A percentile compares a stretch with the other conserved stretches of the same genome.
phyloP scores from a whole-genome alignment of 2,113 vertebrate genomes.

The Pseudorhombus dupliciocellatus region DNA sequence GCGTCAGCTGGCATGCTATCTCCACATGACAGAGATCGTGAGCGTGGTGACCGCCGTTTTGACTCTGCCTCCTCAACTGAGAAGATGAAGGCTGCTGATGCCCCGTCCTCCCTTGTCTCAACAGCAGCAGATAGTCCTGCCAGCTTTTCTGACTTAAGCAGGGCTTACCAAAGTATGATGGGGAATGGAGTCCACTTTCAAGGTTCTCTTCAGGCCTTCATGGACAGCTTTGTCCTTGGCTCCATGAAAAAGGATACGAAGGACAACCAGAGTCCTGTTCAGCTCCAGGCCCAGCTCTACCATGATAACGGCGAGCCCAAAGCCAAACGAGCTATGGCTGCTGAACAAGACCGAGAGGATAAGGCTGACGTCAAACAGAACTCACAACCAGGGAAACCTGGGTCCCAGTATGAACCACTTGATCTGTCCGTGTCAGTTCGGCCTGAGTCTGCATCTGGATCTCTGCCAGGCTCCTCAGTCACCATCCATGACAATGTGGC shows the following conservation, averaged over 20 bases:
- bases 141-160: conserved; percentile 92
- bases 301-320: conserved; percentile 85
- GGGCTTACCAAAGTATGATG: conserved; percentile 92
- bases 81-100: conserved; percentile 86
- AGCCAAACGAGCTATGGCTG: conserved; percentile 70
- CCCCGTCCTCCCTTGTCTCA: conserved; percentile 66
- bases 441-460: conserved; percentile 89
- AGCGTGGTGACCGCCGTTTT: conserved; percentile 80
- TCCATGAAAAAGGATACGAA: conserved; percentile 95
- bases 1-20: conserved; percentile 85
- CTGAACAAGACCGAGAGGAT: conserved; percentile 82
- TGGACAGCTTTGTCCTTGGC: conserved; percentile 95
- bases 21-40: conserved; percentile 80
- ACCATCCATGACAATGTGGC: conserved; percentile 95
- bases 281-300: conserved; percentile 75
- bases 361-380: conserved; percentile 82
- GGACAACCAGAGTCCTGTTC: conserved; percentile 81
- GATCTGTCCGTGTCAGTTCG: conserved; percentile 93
- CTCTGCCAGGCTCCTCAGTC: conserved; percentile 90
- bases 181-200: conserved; percentile 96
- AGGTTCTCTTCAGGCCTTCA: conserved; percentile 96
- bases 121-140: conserved; percentile 81
- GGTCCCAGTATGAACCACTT: conserved; percentile 94
- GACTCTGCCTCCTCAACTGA: conserved; percentile 85
- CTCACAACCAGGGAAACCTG: conserved; percentile 82